Evolutionary conservation across 2,888 invertebrate species (phyloP).

Genomic region (Epistrophe eligans): DNA sequence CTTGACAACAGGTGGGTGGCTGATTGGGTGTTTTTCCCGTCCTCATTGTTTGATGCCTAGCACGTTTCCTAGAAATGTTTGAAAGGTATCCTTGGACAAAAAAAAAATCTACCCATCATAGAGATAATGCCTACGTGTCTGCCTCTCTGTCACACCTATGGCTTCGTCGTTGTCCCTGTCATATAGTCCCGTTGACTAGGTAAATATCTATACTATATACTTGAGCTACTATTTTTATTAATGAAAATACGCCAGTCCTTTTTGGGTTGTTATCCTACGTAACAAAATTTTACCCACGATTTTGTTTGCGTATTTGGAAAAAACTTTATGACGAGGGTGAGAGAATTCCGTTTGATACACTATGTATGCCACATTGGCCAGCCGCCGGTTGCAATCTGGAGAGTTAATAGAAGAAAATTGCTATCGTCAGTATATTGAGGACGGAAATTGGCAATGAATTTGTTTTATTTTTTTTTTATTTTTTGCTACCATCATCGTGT

Average conservation of each 20-base stretch:
- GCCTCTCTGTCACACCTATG: slow-evolving; percentile 11
- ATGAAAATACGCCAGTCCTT: slow-evolving; percentile 64
- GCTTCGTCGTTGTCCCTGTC: neutral
- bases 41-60: neutral
- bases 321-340: neutral
- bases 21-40: neutral
- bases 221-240: slow-evolving; percentile 50
- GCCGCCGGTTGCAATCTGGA: slow-evolving; percentile 16
- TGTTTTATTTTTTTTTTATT: slow-evolving; percentile 1
- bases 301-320: slow-evolving; percentile 10
- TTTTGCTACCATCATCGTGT: neutral
- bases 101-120: slow-evolving; percentile 9
- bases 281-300: slow-evolving; percentile 16
- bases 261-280: slow-evolving; percentile 7
- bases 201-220: neutral
- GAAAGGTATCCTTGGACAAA: slow-evolving; percentile 1
- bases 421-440: slow-evolving; percentile 25
- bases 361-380: neutral
- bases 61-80: slow-evolving; percentile 36
- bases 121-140: slow-evolving; percentile 13
- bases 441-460: slow-evolving; percentile 3
- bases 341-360: neutral
- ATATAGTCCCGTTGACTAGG: neutral
- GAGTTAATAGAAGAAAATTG: slow-evolving; percentile 17
- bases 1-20: slow-evolving; percentile 64